A percentile compares a stretch with the other conserved stretches of the same genome.
Evolutionary conservation across 2,888 invertebrate genomes (phyloP).

Genomic region (Tribolium freemani): DNA sequence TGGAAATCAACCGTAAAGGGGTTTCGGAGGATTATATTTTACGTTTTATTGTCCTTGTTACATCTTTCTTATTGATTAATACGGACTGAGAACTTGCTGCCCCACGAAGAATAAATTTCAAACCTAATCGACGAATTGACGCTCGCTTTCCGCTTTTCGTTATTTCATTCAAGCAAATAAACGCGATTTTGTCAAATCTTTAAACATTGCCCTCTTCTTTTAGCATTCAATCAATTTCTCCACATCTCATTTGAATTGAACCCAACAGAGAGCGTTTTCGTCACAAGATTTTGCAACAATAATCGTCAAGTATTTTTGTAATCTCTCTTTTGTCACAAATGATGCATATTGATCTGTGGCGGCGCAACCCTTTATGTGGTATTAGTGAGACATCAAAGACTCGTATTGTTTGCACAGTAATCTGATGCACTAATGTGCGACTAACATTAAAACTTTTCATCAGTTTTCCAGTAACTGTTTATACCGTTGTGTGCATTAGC

Average conservation of each 20-base stretch:
- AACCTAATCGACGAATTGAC: slow-evolving; percentile 19
- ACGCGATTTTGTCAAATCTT: slow-evolving; percentile 4
- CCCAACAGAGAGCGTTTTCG: too few species aligned
- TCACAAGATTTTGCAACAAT: too few species aligned
- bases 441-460: background rate
- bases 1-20: slow-evolving; percentile 44
- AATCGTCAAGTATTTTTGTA: background rate
- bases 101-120: slow-evolving; percentile 6
- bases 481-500: background rate
- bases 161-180: slow-evolving; percentile 8
- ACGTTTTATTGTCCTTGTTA: slow-evolving; percentile 32
- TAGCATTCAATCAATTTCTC: too few species aligned
- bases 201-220: background rate
- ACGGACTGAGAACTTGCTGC: background rate
- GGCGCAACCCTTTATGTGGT: background rate
- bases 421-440: background rate
- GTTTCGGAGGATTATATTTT: slow-evolving; percentile 35
- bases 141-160: slow-evolving; percentile 8
- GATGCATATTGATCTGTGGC: background rate
- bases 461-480: background rate
- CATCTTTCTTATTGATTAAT: slow-evolving; percentile 29
- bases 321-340: background rate
- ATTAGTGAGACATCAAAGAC: background rate
- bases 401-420: background rate
- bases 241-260: too few species aligned